Evolutionary conservation across 1,140 invertebrate genomes (phyloP).

Genomic region (Brachionus plicatilis): DNA sequence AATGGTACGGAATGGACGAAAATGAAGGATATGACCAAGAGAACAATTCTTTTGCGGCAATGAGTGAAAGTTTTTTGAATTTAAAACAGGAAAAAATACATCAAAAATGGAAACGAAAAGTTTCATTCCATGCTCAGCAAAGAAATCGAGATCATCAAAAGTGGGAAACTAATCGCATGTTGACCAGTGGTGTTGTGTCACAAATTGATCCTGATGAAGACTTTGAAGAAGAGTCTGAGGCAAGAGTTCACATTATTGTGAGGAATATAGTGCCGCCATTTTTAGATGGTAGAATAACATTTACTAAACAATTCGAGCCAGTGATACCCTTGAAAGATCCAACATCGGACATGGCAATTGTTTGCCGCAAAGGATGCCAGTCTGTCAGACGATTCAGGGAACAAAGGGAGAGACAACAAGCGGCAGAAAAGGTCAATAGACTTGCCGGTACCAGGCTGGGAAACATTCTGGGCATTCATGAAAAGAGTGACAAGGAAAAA

Average conservation of each 20-base stretch:
- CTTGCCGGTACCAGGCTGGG: conserved; percentile 90
- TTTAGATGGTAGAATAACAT: conserved; percentile 93
- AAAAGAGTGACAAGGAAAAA: conserved; percentile 50
- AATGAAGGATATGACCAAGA: conserved; percentile 75
- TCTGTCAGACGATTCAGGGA: conserved; percentile 83
- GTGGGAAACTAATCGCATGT: conserved; percentile 97
- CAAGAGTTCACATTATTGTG: conserved; percentile 86
- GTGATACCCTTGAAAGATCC: conserved; percentile 88
- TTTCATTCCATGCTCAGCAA: conserved; percentile 87
- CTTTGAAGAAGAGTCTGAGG: conserved; percentile 76
- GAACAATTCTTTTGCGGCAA: conserved; percentile 80
- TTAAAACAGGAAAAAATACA: conserved; percentile 86
- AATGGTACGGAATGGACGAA: conserved; percentile 90
- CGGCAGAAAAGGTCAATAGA: conserved; percentile 98
- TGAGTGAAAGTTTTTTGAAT: conserved; percentile 80
- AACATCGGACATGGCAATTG: conserved; percentile 93
- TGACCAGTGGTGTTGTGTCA: conserved; percentile 88
- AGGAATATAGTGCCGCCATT: conserved; percentile 94
- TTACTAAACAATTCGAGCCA: conserved; percentile 96
- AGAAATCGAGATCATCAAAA: conserved; percentile 93
- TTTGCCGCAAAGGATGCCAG: conserved; percentile 84
- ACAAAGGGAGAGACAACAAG: conserved; percentile 88
- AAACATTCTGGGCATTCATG: conserved; percentile 91
- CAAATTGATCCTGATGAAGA: conserved; percentile 76
- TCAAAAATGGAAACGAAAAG: conserved; percentile 77